Evolutionary conservation across 2,113 vertebrate species (phyloP), one percentile per base, ranked within the genome.

Genomic region (Microtus montanus): DNA sequence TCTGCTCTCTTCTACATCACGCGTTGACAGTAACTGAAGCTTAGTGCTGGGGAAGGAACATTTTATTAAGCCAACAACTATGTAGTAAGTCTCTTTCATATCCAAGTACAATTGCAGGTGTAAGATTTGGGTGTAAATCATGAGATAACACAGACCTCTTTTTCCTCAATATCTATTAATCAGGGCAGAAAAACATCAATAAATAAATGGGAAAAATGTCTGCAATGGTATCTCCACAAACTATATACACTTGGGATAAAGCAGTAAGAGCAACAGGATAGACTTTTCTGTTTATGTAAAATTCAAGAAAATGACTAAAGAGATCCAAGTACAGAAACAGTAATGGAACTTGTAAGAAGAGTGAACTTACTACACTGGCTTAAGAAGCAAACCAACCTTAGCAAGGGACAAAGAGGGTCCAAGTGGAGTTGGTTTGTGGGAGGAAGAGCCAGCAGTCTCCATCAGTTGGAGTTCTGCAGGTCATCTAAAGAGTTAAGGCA

Each of bases 361-460:
- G 12, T 75, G 9, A 83, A 70, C 6, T 8, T 2, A 10, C 3
- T 7, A 1, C 2, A 13, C 28, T 26, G 20, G 22, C 3, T 58
- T 52, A 52, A 64, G 82, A 44, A 8, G 4, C 14, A 20, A 7
- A 10, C 3, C 3, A 17, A 41, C 1, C 6, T n/a, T 33, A 10
- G 33, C 35, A 87, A 71, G 19, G 66, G 47, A 87, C 47, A 52
- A 19, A 14, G 75, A 10, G 5, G 12, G 15, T 7, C 17, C 8
- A 24, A 4, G 2, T 28, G 64, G 12, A 33, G 1, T 2, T 2
- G 26, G 17, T 2, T 14, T 9, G 35, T 24, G 13, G 24, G 28
- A 28, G 4, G 17, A 28, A 1, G 9, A 3, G 4, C 20, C 52
- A 5, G 3, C 0, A 3, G 0, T 3, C 15, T 38, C 35, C 8